Base-by-base conservation (phyloP, 2,888 invertebrate genomes). In the Trimorus sp. region DNA sequence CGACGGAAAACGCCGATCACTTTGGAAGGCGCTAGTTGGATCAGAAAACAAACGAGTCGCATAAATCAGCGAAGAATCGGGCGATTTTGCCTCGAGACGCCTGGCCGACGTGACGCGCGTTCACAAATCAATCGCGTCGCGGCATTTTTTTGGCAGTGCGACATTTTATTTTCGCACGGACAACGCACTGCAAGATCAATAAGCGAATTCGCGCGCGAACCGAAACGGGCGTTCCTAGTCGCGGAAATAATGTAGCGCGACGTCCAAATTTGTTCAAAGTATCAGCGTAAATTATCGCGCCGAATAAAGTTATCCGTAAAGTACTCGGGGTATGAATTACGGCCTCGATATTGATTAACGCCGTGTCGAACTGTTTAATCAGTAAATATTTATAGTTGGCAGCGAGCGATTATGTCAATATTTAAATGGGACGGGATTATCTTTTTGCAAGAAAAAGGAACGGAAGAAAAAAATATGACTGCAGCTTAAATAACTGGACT, bases 1-100 rank as follows among this genome's bases (percentile, higher is more conserved):
- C 79, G 76, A 63, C 76, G 82, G 82, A 79, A 82, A 82, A 82
- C 63, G 82, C 76, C 79, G 79, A 79, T 76, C 79, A 82, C 82
- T 79, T 76, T 79, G 71, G 62, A 79, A 69, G 79, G 73, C 83
- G 79, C 82, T 74, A 82, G 78, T 74, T 78, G 82, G 78, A 78
- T 82, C 74, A 65, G 82, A 68, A 78, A 78, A 82, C 82, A 78
- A 77, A 81, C 82, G 82, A 82, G 74, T 53, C 49, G 16, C 36
- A 82, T 78, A 82, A 82, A 73, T 82, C 73, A 82, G 60, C 26
- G 58, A 65, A 40, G 73, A 73, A 77, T 77, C 82, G 73, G 65
- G 49, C 82, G 69, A 78, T 82, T 78, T 73, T 60, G 58, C 74
- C 77, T 63, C 73, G 73, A 68, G 81, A 73, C 68, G 80, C 65